These are phyloP conservation scores for Aleiodes testaceus DNA, from an alignment of 2,888 invertebrate species.

Conservation along the genomic window DNA sequence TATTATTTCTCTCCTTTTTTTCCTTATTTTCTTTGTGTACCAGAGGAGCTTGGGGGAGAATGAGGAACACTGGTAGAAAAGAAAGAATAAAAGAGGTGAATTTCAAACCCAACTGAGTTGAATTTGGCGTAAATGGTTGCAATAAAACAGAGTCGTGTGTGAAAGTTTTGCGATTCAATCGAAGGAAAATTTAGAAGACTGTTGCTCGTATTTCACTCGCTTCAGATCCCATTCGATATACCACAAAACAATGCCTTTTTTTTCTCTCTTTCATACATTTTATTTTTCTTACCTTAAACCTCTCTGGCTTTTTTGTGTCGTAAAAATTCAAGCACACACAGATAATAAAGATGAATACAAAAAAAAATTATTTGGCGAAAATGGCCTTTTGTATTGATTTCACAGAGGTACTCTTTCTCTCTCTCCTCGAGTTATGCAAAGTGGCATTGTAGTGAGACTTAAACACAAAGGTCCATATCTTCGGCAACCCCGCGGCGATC, in stretches of 20 bases:
- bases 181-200: conserved; percentile 46
- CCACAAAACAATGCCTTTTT: conserved; percentile 4
- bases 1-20: neutral
- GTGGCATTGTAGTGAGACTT: conserved; percentile 55
- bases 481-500: conserved; percentile 54
- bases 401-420: conserved; percentile 42
- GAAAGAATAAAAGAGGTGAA: conserved; percentile 5
- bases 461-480: conserved; percentile 58
- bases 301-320: neutral
- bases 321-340: neutral
- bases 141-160: conserved; percentile 35
- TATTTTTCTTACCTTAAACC: neutral
- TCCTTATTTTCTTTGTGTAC: neutral
- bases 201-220: conserved; percentile 32
- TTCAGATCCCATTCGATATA: conserved; percentile 44
- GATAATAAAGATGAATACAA: conserved; percentile 29
- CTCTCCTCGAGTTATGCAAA: conserved; percentile 50
- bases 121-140: conserved; percentile 24
- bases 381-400: conserved; percentile 53
- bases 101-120: conserved; percentile 1
- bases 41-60: conserved; percentile 2
- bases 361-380: conserved; percentile 43
- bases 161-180: conserved; percentile 49
- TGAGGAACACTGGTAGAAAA: conserved; percentile 4
- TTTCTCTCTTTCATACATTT: conserved; percentile 5